Percentiles rank a stretch among this genome's conserved stretches.
phyloP scores from a whole-genome alignment of 2,797 vertebrate genomes.

The Lagocephalus sceleratus region DNA sequence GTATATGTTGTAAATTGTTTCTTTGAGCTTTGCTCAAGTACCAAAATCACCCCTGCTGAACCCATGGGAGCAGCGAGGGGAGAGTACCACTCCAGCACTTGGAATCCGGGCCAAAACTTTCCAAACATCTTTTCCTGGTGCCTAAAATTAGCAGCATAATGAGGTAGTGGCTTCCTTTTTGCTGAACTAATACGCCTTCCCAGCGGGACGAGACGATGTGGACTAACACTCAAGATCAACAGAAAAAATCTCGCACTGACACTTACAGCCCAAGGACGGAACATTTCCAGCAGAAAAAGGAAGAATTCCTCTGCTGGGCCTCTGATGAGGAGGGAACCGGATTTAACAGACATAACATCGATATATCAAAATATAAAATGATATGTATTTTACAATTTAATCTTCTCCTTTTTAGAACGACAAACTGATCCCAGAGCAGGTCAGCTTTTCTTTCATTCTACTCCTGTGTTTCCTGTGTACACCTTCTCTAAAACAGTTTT shows the following conservation, averaged over 20 bases:
- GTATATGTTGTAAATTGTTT: constrained; percentile 82
- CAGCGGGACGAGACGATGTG: constrained; percentile 70
- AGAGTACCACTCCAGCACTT: constrained; percentile 70
- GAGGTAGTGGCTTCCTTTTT: constrained; percentile 79
- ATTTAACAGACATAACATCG: no score
- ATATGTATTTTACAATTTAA: background rate
- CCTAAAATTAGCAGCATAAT: constrained; percentile 83
- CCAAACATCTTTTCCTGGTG: constrained; percentile 80
- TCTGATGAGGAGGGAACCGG: background rate
- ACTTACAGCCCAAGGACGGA: constrained; percentile 48
- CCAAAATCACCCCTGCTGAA: constrained; percentile 77
- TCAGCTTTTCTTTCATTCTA: constrained; percentile 36
- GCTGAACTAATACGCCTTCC: constrained; percentile 74
- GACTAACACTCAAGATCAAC: constrained; percentile 74
- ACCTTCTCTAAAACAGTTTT: constrained; percentile 50
- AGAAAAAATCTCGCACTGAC: constrained; percentile 62
- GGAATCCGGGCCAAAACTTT: constrained; percentile 72
- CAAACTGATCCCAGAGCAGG: constrained; percentile 36
- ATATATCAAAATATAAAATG: background rate
- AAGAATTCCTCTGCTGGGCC: constrained; percentile 6
- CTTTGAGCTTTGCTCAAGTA: constrained; percentile 79
- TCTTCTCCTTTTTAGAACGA: constrained; percentile 13
- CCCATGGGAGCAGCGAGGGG: constrained; percentile 71
- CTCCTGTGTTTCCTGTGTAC: constrained; percentile 34
- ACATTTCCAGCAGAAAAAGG: constrained; percentile 39